Conservation (phyloP, 2,888 invertebrate genomes). For the Alcis repandata region DNA sequence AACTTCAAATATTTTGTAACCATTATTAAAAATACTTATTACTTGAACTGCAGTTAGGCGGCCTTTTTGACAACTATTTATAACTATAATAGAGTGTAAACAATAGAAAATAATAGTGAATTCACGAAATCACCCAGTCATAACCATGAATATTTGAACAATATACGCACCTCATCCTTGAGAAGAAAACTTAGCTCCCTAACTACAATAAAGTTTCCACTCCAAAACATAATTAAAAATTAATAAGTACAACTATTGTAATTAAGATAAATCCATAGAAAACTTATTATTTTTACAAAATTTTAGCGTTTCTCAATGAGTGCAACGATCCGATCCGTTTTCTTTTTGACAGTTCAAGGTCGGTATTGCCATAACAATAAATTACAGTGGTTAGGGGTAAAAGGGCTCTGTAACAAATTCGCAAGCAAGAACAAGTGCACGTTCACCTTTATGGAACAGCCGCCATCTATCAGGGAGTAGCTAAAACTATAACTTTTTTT, state of each 20-base stretch:
- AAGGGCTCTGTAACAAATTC: no score
- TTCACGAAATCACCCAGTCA: slow-evolving; percentile 59
- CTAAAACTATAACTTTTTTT: neutral
- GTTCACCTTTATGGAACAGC: neutral
- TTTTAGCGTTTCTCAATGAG: slow-evolving; percentile 70
- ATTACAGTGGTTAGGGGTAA: neutral
- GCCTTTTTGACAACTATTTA: neutral
- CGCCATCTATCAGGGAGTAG: slow-evolving; percentile 9
- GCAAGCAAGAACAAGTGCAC: neutral
- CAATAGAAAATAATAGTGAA: slow-evolving; percentile 53
- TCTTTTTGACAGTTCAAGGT: slow-evolving; percentile 67
- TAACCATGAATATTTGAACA: slow-evolving; percentile 78
- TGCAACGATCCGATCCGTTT: slow-evolving; percentile 80
- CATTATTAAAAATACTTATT: slow-evolving; percentile 16
- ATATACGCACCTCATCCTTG: slow-evolving; percentile 90
- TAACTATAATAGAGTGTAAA: slow-evolving; percentile 43
- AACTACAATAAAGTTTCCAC: slow-evolving; percentile 90
- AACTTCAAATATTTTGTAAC: slow-evolving; percentile 29
- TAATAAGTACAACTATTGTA: slow-evolving; percentile 73
- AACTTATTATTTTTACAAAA: slow-evolving; percentile 70
- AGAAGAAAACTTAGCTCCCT: slow-evolving; percentile 92
- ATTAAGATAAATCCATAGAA: slow-evolving; percentile 82
- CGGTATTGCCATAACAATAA: slow-evolving; percentile 50
- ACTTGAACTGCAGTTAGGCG: slow-evolving; percentile 14
- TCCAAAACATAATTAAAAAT: slow-evolving; percentile 92